Evolutionary conservation across 2,113 vertebrate species (phyloP).

Genomic region (Boulengeromyrus knoepffleri): DNA sequence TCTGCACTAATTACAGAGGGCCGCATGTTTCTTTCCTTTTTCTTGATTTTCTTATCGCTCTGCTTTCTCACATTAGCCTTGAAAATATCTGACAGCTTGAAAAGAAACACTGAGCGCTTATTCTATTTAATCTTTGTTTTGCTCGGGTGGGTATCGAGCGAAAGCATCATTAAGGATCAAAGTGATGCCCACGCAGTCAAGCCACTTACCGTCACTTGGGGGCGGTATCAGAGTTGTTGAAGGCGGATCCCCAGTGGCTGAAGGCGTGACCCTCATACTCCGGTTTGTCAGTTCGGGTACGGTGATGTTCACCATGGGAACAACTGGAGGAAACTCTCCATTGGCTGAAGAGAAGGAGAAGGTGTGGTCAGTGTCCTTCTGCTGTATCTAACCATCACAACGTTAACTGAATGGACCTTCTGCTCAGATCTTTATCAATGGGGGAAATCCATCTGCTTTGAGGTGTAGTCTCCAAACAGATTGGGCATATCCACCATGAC

Average conservation of each 20-base stretch:
- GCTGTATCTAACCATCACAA: background rate
- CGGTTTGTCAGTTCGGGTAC: slow-evolving; percentile 14
- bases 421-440: background rate
- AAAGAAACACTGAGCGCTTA: background rate
- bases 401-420: background rate
- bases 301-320: slow-evolving; percentile 32
- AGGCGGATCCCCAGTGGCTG: slow-evolving; percentile 30
- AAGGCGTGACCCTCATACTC: slow-evolving; percentile 32
- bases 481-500: background rate
- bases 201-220: slow-evolving; percentile 51
- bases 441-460: background rate
- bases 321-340: slow-evolving; percentile 61
- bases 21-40: slow-evolving; percentile 15
- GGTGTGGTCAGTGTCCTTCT: slow-evolving; percentile 1
- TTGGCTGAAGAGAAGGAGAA: slow-evolving; percentile 52
- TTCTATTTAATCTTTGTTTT: background rate
- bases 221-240: background rate
- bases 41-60: background rate
- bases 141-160: background rate
- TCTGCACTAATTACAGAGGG: background rate
- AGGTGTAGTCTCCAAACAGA: background rate
- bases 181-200: background rate
- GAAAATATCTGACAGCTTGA: slow-evolving; percentile 1
- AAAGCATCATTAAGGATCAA: background rate
- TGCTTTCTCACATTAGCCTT: background rate